phyloP scores from a whole-genome alignment of 2,888 invertebrate genomes.

The Xanthostigma xanthostigma region DNA sequence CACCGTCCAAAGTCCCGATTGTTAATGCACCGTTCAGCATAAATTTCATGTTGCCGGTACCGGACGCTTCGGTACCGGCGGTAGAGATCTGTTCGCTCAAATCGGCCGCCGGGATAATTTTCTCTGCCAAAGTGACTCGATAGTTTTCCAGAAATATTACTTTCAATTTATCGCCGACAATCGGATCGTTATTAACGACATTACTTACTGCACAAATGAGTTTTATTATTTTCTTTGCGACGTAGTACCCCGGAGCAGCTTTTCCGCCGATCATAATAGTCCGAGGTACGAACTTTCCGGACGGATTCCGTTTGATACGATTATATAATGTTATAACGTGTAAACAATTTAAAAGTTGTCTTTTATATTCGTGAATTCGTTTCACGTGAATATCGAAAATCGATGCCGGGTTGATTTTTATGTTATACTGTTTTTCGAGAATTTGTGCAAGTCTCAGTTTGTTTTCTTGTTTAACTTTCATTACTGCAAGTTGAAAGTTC shows the following conservation, averaged over 20 bases:
- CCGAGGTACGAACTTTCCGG: constrained; percentile 67
- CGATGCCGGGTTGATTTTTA: constrained; percentile 87
- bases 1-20: constrained; percentile 98
- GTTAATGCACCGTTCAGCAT: constrained; percentile 96
- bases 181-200: constrained; percentile 94
- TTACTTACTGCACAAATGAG: constrained; percentile 88
- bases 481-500: constrained; percentile 80
- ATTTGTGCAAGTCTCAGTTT: constrained; percentile 78
- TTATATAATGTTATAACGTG: constrained; percentile 96
- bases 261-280: constrained; percentile 97
- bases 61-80: constrained; percentile 98
- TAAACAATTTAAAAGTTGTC: constrained; percentile 89
- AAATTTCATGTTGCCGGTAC: constrained; percentile 99
- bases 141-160: constrained; percentile 96
- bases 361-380: too few relatives aligned
- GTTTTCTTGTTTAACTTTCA: constrained; percentile 98
- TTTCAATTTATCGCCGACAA: constrained; percentile 92
- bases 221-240: constrained; percentile 96
- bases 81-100: constrained; percentile 98
- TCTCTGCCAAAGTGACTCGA: constrained; percentile 93
- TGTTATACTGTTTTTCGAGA: constrained; percentile 76
- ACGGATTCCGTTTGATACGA: constrained; percentile 89
- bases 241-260: constrained; percentile 96
- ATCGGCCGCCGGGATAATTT: constrained; percentile 97
- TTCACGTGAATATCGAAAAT: too few relatives aligned